phyloP scores from a whole-genome alignment of 1,140 invertebrate genomes.

The Eriocheir sinensis region DNA sequence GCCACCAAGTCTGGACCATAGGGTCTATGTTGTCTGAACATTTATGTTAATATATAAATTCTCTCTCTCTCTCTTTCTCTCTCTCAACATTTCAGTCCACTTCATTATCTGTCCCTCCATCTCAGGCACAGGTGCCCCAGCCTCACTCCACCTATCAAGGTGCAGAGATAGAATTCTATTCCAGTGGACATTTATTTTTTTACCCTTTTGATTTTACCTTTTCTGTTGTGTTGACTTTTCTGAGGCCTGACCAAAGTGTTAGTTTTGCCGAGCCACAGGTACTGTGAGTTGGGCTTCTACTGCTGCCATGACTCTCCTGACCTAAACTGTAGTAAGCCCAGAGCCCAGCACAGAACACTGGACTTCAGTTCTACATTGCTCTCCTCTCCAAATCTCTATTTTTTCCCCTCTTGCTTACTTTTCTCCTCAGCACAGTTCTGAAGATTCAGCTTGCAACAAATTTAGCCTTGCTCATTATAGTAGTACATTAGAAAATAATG shows the following conservation, averaged over 20 bases:
- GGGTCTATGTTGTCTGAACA: too few relatives aligned
- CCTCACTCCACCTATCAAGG: neutral
- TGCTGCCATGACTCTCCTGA: neutral
- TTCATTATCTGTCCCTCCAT: neutral
- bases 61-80: conserved; percentile 25
- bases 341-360: neutral
- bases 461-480: neutral
- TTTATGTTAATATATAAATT: too few relatives aligned
- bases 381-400: neutral
- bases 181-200: neutral
- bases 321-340: neutral
- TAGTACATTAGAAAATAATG: neutral
- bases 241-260: neutral
- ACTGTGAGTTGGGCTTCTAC: neutral
- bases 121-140: neutral
- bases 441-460: conserved; percentile 5
- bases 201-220: neutral
- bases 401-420: neutral
- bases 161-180: neutral
- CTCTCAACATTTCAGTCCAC: neutral
- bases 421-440: neutral
- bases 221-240: neutral
- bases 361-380: neutral
- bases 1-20: too few relatives aligned
- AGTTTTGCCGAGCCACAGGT: neutral